Evolutionary conservation across 2,797 vertebrate species (phyloP).

Genomic region (Chloroceryle inda): DNA sequence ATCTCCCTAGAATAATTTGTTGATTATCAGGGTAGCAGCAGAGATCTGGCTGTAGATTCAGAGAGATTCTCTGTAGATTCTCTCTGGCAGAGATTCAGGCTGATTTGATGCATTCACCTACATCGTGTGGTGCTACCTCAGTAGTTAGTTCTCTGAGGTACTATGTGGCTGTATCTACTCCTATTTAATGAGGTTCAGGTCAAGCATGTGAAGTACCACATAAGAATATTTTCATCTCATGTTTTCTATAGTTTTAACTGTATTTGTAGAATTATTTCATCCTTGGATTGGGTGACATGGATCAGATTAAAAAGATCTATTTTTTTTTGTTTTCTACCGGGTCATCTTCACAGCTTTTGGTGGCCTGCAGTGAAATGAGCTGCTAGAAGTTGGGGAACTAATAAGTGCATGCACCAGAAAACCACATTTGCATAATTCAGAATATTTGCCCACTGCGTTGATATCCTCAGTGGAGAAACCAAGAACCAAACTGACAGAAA

Average conservation of each 20-base stretch:
- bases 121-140: background rate
- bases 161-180: background rate
- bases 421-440: background rate
- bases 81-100: background rate
- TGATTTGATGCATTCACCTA: background rate
- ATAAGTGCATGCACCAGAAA: background rate
- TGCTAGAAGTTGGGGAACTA: background rate
- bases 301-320: background rate
- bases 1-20: slow-evolving; percentile 31
- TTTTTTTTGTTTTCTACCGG: background rate
- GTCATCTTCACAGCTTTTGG: background rate
- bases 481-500: background rate
- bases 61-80: too few species aligned
- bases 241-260: background rate
- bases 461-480: background rate
- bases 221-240: background rate
- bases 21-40: slow-evolving; percentile 22
- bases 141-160: background rate
- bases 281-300: background rate
- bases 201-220: background rate
- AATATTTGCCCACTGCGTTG: background rate
- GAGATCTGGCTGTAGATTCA: background rate
- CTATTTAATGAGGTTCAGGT: background rate
- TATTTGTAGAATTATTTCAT: background rate
- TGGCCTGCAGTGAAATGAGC: background rate